Evolutionary conservation across 2,797 vertebrate genomes (phyloP).

Genomic region (Todus mexicanus): DNA sequence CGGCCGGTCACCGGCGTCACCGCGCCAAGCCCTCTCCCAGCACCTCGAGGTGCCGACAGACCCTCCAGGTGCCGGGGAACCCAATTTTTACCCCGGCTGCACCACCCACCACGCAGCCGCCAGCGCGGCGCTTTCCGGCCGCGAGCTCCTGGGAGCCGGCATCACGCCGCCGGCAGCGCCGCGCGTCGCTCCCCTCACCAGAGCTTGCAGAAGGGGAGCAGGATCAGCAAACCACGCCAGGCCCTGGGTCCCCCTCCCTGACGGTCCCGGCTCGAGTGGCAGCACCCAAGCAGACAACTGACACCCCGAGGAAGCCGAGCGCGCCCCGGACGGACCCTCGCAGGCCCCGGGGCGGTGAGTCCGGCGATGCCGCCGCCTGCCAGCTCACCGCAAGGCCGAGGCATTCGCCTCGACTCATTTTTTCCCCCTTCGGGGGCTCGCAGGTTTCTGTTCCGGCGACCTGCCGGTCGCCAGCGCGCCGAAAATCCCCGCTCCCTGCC

Average conservation of each 20-base stretch:
- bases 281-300: not conserved
- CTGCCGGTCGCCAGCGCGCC: not conserved
- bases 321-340: not conserved
- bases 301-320: not conserved
- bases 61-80: too few relatives aligned
- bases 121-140: not conserved
- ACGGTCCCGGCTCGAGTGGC: not conserved
- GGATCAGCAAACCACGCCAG: not conserved
- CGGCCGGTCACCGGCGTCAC: not conserved
- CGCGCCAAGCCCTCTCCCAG: not conserved
- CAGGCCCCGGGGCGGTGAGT: too few relatives aligned
- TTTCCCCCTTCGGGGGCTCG: not conserved
- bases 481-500: not conserved
- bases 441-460: not conserved
- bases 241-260: not conserved
- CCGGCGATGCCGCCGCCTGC: not conserved
- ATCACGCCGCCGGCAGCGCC: not conserved
- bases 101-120: rapidly evolving
- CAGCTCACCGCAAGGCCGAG: not conserved
- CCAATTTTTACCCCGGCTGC: not conserved
- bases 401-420: not conserved
- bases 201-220: not conserved
- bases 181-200: not conserved
- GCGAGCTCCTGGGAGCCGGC: not conserved
- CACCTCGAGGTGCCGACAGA: not conserved